Conservation (phyloP, 1,140 invertebrate species). For the Plutomurus gul region DNA sequence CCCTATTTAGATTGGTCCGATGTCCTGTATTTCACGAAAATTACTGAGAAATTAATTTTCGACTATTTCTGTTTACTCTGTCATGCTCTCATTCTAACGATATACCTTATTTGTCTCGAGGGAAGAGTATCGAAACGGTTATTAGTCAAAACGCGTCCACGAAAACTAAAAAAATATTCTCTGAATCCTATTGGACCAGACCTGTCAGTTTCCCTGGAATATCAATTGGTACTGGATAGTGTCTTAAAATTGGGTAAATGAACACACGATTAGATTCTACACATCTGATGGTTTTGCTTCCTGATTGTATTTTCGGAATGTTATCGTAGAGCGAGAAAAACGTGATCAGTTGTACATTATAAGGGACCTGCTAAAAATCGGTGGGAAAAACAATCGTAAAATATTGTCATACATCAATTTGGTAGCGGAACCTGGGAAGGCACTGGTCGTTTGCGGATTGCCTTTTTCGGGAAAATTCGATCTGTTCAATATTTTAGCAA, state of each 20-base stretch:
- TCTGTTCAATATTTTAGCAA: constrained; percentile 32
- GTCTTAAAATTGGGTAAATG: too few species aligned
- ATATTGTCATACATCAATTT: neutral
- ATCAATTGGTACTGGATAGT: too few species aligned
- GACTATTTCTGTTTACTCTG: neutral
- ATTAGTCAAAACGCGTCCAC: neutral
- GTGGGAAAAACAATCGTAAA: neutral
- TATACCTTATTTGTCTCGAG: neutral
- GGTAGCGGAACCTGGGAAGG: constrained; percentile 1
- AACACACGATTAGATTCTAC: too few species aligned
- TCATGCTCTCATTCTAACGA: neutral
- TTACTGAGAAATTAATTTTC: neutral
- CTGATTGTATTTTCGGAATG: too few species aligned
- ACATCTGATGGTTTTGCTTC: too few species aligned
- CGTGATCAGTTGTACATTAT: neutral
- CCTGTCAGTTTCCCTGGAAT: too few species aligned
- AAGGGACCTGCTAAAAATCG: neutral
- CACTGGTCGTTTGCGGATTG: constrained; percentile 12
- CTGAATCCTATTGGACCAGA: too few species aligned
- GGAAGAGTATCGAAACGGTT: neutral
- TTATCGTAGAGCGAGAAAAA: neutral
- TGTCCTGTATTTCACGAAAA: neutral
- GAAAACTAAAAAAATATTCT: neutral
- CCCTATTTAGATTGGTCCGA: neutral
- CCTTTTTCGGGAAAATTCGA: neutral